Evolutionary conservation across 2,113 vertebrate species (phyloP).

Genomic region (Proterorhinus semilunaris): DNA sequence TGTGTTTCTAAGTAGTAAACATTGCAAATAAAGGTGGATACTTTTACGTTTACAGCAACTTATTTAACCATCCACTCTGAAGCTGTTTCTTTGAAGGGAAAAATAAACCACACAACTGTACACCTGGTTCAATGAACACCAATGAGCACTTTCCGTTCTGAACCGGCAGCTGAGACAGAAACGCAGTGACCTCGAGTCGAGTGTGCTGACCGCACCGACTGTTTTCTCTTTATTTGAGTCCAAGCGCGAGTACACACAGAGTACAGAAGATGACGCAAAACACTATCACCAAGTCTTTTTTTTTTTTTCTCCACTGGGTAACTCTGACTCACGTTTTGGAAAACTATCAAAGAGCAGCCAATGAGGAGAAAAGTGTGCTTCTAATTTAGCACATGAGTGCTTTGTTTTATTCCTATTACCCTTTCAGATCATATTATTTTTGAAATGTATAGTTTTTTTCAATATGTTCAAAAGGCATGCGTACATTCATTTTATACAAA

Average conservation of each 20-base stretch:
- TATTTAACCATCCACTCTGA: too few species aligned
- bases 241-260: slow-evolving; percentile 36
- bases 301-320: not conserved
- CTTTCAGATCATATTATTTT: slow-evolving; percentile 1
- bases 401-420: not conserved
- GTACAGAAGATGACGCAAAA: slow-evolving; percentile 43
- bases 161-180: not conserved
- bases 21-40: too few species aligned
- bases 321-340: slow-evolving; percentile 43
- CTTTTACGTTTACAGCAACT: too few species aligned
- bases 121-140: not conserved
- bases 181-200: slow-evolving; percentile 13
- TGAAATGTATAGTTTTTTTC: not conserved
- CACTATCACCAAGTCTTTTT: slow-evolving; percentile 8
- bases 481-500: not conserved
- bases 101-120: too few species aligned
- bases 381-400: not conserved
- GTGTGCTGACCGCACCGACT: slow-evolving; percentile 11
- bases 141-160: not conserved
- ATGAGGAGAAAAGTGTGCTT: slow-evolving; percentile 8
- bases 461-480: not conserved
- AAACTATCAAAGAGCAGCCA: slow-evolving; percentile 36
- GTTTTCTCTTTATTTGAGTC: slow-evolving; percentile 46
- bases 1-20: too few species aligned
- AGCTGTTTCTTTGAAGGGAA: too few species aligned